Conservation (phyloP, 2,888 invertebrate genomes). For the Drosophila algonquin region DNA sequence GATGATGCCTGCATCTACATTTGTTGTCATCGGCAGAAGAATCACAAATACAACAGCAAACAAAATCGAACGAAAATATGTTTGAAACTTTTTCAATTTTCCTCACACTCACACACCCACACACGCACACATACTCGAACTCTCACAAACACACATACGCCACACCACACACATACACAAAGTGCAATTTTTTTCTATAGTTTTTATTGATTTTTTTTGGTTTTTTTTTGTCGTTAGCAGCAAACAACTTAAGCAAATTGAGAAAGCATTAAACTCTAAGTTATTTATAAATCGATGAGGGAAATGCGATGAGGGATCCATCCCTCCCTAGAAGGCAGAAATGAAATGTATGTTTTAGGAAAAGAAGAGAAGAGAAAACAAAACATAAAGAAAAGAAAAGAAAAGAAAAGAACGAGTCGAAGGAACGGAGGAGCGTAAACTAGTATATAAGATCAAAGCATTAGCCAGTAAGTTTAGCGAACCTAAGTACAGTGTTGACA, state of each 20-base stretch:
- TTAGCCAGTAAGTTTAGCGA: conserved; percentile 64
- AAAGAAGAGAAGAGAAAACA: conserved; percentile 23
- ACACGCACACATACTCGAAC: conserved; percentile 9
- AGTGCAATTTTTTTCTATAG: conserved; percentile 61
- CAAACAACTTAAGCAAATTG: conserved; percentile 43
- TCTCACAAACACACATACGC: conserved; percentile 45
- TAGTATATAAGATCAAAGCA: conserved; percentile 70
- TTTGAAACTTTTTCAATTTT: conserved; percentile 38
- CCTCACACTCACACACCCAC: conserved; percentile 16
- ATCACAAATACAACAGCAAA: conserved; percentile 69
- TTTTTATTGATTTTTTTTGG: conserved; percentile 42
- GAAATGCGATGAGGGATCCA: conserved; percentile 10
- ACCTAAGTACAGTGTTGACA: conserved; percentile 61
- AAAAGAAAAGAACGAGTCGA: conserved; percentile 37
- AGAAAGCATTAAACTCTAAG: conserved; percentile 55
- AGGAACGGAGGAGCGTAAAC: conserved; percentile 31
- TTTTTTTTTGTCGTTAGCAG: conserved; percentile 50
- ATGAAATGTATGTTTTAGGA: conserved; percentile 37
- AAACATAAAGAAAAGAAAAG: conserved; percentile 20
- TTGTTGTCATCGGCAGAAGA: conserved; percentile 40
- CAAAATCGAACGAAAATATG: conserved; percentile 25
- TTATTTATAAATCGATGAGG: conserved; percentile 48
- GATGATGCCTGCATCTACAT: conserved; percentile 44
- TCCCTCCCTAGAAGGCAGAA: conserved; percentile 29
- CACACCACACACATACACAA: conserved; percentile 42